Evolutionary conservation across 2,797 vertebrate species (phyloP).

Genomic region (Nasua narica): DNA sequence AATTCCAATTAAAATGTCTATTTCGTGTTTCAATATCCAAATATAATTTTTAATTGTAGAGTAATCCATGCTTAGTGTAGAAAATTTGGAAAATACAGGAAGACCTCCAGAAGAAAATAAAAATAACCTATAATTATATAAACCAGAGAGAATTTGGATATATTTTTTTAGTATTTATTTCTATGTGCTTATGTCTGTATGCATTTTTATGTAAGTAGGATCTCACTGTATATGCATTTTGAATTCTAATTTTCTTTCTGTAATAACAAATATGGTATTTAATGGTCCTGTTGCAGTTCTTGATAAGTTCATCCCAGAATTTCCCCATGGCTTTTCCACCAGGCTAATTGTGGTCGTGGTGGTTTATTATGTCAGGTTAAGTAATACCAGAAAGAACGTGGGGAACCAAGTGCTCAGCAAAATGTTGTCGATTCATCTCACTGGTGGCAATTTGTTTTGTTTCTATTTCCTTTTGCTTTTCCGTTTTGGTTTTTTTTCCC

Average conservation of each 20-base stretch:
- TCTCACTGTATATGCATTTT: background rate
- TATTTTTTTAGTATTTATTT: conserved; percentile 3
- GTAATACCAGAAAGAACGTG: background rate
- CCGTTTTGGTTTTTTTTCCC: background rate
- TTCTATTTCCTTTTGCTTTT: background rate
- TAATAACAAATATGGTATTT: background rate
- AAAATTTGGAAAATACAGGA: background rate
- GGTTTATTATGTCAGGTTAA: background rate
- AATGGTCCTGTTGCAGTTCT: background rate
- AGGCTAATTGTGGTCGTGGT: background rate
- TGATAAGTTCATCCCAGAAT: background rate
- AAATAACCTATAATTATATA: background rate
- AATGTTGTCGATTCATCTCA: background rate
- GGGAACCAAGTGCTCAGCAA: background rate
- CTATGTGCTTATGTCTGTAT: background rate
- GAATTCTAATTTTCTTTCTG: background rate
- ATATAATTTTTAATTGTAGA: background rate
- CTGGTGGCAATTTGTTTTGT: background rate
- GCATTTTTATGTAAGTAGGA: background rate
- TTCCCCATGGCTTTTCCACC: background rate
- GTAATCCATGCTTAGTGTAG: background rate
- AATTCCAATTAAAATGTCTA: background rate
- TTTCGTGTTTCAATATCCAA: background rate
- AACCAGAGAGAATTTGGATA: background rate
- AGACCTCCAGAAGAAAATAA: background rate